Evolutionary conservation across 2,888 invertebrate genomes (phyloP), one percentile per base, ranked within the genome.

Genomic region (Drosophila multiciliata): DNA sequence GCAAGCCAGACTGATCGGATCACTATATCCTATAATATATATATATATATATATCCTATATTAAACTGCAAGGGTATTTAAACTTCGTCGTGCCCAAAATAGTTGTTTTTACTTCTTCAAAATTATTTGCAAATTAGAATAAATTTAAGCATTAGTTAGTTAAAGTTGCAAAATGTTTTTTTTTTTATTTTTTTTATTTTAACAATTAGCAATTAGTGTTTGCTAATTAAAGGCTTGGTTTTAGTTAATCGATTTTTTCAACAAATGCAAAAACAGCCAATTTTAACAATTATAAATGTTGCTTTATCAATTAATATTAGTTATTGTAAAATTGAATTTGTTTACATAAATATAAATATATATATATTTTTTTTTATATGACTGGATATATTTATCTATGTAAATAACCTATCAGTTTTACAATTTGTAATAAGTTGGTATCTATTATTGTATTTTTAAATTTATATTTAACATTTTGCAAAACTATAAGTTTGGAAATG

Each of bases 261-360:
- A 9, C 26, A 36, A 17, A 36, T 23, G 2, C 2, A 49, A 15
- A 49, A 48, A 50, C 64, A 35, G 40, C 50, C 35, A 7, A 26
- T 38, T 50, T 40, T 35, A 58, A 61, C 75, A 74, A 62, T 73
- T 26, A 26, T 49, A 26, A 58, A 48, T 49, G 23, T 55, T 11
- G 45, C 32, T 36, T 11, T 15, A 8, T 68, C 9, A 59, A 17
- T 3, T 64, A 65, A 12, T 4, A 57, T 42, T 64, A 42, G n/a
- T 42, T 45, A 45, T 11, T 8, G 45, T 49, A 26, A 20, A 48
- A 29, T 48, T 52, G 55, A 33, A 50, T 66, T 57, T 20, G 15
- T 23, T 45, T 23, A 33, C 12, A 33, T 26, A n/a, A 8, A 11
- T n/a, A n/a, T 12, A 29, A 23, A 33, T 50, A 50, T 40, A 26